Evolutionary conservation across 1,140 invertebrate species (phyloP).

Genomic region (Theocolax elegans): DNA sequence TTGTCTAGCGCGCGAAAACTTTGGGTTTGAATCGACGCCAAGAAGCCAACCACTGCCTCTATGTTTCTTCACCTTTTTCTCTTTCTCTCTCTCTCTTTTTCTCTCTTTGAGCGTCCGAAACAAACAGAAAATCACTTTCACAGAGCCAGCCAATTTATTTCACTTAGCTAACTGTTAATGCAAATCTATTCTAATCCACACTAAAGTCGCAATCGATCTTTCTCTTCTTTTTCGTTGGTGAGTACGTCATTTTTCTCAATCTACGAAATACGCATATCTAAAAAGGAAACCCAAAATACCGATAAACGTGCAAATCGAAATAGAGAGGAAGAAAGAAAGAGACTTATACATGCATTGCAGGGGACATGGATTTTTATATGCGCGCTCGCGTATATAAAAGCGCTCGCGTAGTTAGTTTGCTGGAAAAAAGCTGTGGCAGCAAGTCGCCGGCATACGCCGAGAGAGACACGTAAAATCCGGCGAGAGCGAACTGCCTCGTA

Average conservation of each 20-base stretch:
- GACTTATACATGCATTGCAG: slow-evolving; percentile 11
- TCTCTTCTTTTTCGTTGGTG: too few relatives aligned
- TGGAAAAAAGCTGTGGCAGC: not conserved
- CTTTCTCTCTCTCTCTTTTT: too few relatives aligned
- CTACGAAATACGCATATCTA: too few relatives aligned
- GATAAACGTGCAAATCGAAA: not conserved
- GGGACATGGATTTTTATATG: not conserved
- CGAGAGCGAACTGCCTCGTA: not conserved
- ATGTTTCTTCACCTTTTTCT: too few relatives aligned
- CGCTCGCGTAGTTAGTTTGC: not conserved
- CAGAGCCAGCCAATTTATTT: too few relatives aligned
- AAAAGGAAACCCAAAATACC: slow-evolving; percentile 20
- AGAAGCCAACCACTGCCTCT: not conserved
- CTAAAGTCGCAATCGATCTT: too few relatives aligned
- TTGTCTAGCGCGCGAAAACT: not conserved
- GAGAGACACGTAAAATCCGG: not conserved
- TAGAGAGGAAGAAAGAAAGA: too few relatives aligned
- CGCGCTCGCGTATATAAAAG: not conserved
- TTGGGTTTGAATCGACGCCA: slow-evolving; percentile 10
- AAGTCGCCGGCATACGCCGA: not conserved
- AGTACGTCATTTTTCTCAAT: too few relatives aligned
- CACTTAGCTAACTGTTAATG: too few relatives aligned
- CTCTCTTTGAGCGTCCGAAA: too few relatives aligned
- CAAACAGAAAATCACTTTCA: too few relatives aligned
- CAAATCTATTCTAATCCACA: too few relatives aligned